Evolutionary conservation across 2,888 invertebrate species (phyloP), one percentile per base, ranked within the genome.

Genomic region (Ophion costatus): DNA sequence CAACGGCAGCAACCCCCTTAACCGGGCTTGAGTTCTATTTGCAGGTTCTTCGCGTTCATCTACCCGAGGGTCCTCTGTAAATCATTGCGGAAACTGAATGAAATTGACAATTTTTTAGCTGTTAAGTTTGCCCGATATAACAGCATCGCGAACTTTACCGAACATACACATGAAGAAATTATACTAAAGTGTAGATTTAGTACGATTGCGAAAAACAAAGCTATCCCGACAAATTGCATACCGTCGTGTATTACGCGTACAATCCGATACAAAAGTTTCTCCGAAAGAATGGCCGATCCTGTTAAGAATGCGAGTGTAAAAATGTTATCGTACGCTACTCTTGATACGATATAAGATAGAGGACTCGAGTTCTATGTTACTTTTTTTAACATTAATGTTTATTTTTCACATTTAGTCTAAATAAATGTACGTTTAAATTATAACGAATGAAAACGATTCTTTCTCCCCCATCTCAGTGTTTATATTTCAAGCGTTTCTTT

Each of bases 351-450:
- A 75, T 86, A 82, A 70, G 76, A 80, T 84, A 83, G 59, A 88
- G 78, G 73, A 87, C 78, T 86, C 78, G 85, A 86, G 85, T 88
- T 87, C 84, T 77, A 82, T 81, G 81, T 79, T 82, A 78, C 42
- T 88, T 90, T 90, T 90, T 88, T 89, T 89, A 90, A 87, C 90
- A 89, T 88, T 90, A 88, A 88, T 86, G 86, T 90, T 92, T 90
- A 91, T 91, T 92, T 91, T 92, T 84, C 88, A 90, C 88, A 89
- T 89, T 88, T 91, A 91, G 89, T 89, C 83, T 89, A 88, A 92
- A 91, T 92, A 92, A 91, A 91, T 84, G 79, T 88, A 88, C 86
- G 88, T 91, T 90, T 88, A 88, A 91, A 89, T 87, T 88, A 89
- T 79, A 67, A 82, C 77, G 73, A 76, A 71, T 63, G 51, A 22